Percentiles rank a stretch among this genome's conserved stretches.
Evolutionary conservation across 1,140 invertebrate genomes (phyloP).

Genomic region (Drosophila watanabei): DNA sequence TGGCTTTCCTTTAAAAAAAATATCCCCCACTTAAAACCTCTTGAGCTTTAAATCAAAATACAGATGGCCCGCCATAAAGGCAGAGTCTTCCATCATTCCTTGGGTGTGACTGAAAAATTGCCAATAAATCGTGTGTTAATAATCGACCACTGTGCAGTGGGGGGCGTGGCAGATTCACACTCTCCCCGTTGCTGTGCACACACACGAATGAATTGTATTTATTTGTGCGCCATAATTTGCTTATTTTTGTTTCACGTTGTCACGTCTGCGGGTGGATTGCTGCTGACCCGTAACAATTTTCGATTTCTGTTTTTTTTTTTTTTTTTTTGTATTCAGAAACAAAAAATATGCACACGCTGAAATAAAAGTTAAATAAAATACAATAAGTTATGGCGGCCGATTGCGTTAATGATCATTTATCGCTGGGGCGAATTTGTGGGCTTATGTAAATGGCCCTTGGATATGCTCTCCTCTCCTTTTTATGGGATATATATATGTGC

Average conservation of each 20-base stretch:
- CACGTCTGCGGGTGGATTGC: slow-evolving; percentile 62
- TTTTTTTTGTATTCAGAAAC: slow-evolving; percentile 6
- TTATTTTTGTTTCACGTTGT: slow-evolving; percentile 57
- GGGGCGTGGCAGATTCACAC: slow-evolving; percentile 42
- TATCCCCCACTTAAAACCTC: neutral
- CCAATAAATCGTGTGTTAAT: slow-evolving; percentile 65
- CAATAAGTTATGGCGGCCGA: slow-evolving; percentile 71
- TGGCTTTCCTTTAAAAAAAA: too few relatives aligned
- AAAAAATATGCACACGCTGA: slow-evolving; percentile 22
- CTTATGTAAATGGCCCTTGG: slow-evolving; percentile 64
- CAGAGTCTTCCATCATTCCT: slow-evolving; percentile 10
- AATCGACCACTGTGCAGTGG: slow-evolving; percentile 37
- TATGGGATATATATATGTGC: neutral
- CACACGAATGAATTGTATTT: slow-evolving; percentile 57
- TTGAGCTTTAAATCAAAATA: slow-evolving; percentile 5
- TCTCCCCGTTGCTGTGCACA: neutral
- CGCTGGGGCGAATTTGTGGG: slow-evolving; percentile 50
- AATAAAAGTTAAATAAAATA: slow-evolving; percentile 63
- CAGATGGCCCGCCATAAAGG: neutral
- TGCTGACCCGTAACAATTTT: slow-evolving; percentile 68
- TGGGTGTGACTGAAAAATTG: slow-evolving; percentile 39
- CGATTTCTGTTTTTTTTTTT: slow-evolving; percentile 16
- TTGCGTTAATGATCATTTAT: slow-evolving; percentile 75
- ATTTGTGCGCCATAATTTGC: slow-evolving; percentile 63
- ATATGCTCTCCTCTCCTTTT: neutral